Evolutionary conservation across 2,888 invertebrate species (phyloP), one percentile per base, ranked within the genome.

Genomic region (Ophraella communa): DNA sequence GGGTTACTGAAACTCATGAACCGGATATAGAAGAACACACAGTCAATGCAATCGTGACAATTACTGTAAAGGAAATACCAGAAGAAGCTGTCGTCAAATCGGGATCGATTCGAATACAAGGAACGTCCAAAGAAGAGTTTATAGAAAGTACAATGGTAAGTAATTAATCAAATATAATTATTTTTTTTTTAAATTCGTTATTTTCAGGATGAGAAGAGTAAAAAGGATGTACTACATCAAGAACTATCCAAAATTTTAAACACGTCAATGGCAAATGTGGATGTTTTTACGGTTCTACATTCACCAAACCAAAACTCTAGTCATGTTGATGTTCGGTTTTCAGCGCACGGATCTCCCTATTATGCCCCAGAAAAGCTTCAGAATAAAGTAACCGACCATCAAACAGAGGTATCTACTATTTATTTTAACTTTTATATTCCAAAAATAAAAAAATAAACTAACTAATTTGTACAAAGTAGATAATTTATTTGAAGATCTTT

Each of bases 261-360:
- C 76, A 90, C 91, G 0, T 91, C 92, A 0, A 79, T 88, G 62
- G 88, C 91, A 52, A 94, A 96, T 78, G 93, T 99, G 0, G 96
- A 97, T 78, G 91, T 98, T 0, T 96, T 98, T 79, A 97, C 97
- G 0, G 93, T 98, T 1, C 86, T 95, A 27, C 87, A 87, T 72
- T 89, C 91, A 14, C 87, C 87, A 1, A 55, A 67, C 30, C 70
- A 73, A 33, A 89, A 90, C 73, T 87, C 87, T 66, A 85, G 86
- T 1, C 86, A 89, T 8, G 82, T 95, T 66, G 97, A 98, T 77
- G 91, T 98, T 0, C 85, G 96, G 71, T 98, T 92, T 79, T 92
- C 96, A 0, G 97, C 94, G 0, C 96, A 96, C 78, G 95, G 95
- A 0, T 96, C 96, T 0, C 96, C 97, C 0, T 96, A 96, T 80